A percentile compares a stretch with the other conserved stretches of the same genome.
Evolutionary conservation across 2,888 invertebrate genomes (phyloP).

Genomic region (Drosophila paramelanica): DNA sequence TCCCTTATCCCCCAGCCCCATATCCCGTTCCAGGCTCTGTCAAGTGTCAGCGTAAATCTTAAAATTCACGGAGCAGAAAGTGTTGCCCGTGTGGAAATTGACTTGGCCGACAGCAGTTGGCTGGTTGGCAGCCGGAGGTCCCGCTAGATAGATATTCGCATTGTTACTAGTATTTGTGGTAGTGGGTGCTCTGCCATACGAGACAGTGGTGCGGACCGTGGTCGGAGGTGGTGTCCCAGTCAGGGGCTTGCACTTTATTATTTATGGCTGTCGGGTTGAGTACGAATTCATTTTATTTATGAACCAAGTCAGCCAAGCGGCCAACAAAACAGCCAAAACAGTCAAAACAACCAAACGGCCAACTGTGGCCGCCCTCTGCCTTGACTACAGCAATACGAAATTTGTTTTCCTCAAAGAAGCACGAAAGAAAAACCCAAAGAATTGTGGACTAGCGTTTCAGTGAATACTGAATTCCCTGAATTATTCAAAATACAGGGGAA

Average conservation of each 20-base stretch:
- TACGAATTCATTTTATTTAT: constrained; percentile 78
- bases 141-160: constrained; percentile 21
- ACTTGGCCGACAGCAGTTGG: constrained; percentile 58
- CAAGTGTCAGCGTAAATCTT: constrained; percentile 80
- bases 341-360: constrained; percentile 49
- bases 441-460: not conserved
- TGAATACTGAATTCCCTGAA: not conserved
- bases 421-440: not conserved
- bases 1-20: too few relatives aligned
- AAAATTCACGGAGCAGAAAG: constrained; percentile 74
- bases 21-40: constrained; percentile 27
- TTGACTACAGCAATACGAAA: constrained; percentile 23
- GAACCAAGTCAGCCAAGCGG: constrained; percentile 68
- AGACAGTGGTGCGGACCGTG: not conserved
- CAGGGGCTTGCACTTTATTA: constrained; percentile 71
- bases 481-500: not conserved
- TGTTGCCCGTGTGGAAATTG: constrained; percentile 67
- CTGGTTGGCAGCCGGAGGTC: constrained; percentile 32
- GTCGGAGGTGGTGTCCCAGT: constrained; percentile 8
- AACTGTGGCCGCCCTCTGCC: constrained; percentile 47
- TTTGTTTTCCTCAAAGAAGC: constrained; percentile 27
- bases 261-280: constrained; percentile 75
- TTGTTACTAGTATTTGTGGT: constrained; percentile 27
- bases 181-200: constrained; percentile 48
- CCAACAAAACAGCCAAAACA: constrained; percentile 45